phyloP scores from a whole-genome alignment of 64 coral and sea anemone species.

The Stichodactyla mertensii region DNA sequence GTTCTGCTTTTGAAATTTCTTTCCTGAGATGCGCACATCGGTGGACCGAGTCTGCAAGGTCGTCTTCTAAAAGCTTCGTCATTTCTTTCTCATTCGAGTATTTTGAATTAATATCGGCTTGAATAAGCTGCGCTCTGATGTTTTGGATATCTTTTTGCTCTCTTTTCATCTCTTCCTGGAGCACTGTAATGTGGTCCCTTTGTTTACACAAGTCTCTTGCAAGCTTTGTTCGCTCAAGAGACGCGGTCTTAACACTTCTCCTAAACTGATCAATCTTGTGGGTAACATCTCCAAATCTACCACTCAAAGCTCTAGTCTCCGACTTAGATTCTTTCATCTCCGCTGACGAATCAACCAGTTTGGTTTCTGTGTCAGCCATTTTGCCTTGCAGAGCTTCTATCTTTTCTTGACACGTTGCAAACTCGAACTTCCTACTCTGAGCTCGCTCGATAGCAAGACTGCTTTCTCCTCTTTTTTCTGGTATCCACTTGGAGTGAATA shows the following conservation, averaged over 20 bases:
- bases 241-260: not conserved
- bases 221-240: not conserved
- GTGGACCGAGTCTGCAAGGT: conserved; percentile 1
- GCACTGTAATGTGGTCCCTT: conserved; percentile 12
- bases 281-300: not conserved
- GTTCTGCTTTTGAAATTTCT: conserved; percentile 42
- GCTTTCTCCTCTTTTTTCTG: not conserved
- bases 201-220: not conserved
- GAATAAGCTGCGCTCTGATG: conserved; percentile 35
- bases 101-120: conserved; percentile 22
- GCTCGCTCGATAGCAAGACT: not conserved
- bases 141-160: conserved; percentile 54
- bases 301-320: not conserved
- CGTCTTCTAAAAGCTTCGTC: conserved; percentile 25
- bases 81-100: conserved; percentile 18
- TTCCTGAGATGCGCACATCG: conserved; percentile 42
- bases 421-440: conserved; percentile 25
- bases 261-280: not conserved
- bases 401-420: not conserved
- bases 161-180: conserved; percentile 42
- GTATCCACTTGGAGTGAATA: conserved; percentile 39
- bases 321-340: not conserved
- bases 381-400: not conserved
- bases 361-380: not conserved
- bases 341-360: not conserved